Percentiles rank a stretch among this genome's conserved stretches.
Evolutionary conservation across 2,888 invertebrate species (phyloP).

Genomic region (Ganaspis brasiliensis): DNA sequence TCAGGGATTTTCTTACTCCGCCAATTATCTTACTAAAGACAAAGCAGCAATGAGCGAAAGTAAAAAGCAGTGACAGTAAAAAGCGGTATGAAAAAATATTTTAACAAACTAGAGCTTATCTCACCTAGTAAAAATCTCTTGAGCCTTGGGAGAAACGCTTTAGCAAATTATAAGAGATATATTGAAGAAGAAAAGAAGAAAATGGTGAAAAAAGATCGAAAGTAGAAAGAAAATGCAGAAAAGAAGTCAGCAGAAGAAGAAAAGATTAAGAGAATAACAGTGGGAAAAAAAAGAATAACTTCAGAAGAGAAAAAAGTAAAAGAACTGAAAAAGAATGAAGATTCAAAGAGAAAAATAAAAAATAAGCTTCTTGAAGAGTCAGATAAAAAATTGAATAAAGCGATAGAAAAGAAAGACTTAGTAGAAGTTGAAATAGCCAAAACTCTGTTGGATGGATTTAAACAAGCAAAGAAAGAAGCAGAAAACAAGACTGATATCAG

Average conservation of each 20-base stretch:
- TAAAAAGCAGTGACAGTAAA: neutral
- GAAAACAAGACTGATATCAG: neutral
- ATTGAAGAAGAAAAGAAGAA: neutral
- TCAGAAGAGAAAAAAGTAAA: neutral
- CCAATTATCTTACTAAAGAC: neutral
- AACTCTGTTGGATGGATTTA: neutral
- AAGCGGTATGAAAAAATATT: neutral
- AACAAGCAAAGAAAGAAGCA: neutral
- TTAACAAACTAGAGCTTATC: neutral
- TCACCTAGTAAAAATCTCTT: neutral
- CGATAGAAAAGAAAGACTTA: neutral
- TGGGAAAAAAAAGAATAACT: neutral
- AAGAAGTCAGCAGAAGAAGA: neutral
- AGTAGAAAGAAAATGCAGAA: neutral
- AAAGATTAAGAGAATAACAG: neutral
- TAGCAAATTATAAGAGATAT: neutral
- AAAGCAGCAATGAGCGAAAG: neutral
- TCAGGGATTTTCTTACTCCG: neutral
- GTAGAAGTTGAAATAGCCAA: neutral
- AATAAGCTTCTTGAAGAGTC: neutral
- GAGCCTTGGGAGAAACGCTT: neutral
- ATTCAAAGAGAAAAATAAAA: neutral
- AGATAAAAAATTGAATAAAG: neutral
- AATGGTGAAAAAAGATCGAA: neutral
- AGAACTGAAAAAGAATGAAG: neutral